Base-by-base conservation (phyloP, 2,797 vertebrate genomes). In the Enteromius trimaculatus region DNA sequence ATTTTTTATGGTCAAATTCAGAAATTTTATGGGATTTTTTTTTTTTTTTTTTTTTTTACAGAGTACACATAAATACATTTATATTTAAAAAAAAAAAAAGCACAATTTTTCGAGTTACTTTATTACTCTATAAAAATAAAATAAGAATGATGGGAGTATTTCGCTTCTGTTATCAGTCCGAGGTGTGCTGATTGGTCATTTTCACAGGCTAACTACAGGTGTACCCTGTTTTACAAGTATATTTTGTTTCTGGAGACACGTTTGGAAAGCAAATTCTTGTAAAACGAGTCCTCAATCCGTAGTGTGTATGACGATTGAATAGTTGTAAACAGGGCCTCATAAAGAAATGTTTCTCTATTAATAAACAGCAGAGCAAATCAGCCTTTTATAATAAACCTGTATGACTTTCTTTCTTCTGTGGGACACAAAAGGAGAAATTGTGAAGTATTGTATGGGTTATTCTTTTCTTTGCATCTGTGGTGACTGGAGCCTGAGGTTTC, bases 211-310 rank as follows among this genome's bases (percentile, higher is more conserved):
- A 69, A 34, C 60, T 62, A 75, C 71, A 82, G 65, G 65, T 77
- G 51, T 17, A 68, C 81, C 74, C 74, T 47, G 81, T 70, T 83
- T 83, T 62, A 70, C 74, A 47, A 77, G 75, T 62, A 70, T 13
- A 71, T 62, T 77, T 77, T 69, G 51, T 64, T 64, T 42, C 39
- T 78, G 53, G 26, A 62, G 60, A 71, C 65, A 78, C 14, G 6
- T 53, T 51, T 49, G 75, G 51, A 14, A 78, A 62, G 42, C 53
- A 49, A 21, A 78, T 23, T 71, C 66, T 78, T 83, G 82, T 71
- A n/a, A 83, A 78, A 83, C 66, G 2, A 78, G 53, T 83, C 64
- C 9, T 26, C 29, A 39, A 2, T 62, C 39, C 3, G 4, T 23
- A 60, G 26, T 44, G 19, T 58, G 21, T 1, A 26, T 16, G 42